A percentile compares a stretch with the other conserved stretches of the same genome.
These are phyloP conservation scores for Drosophila rhopaloa DNA, from an alignment of 1,140 invertebrate genomes.

Conservation along the genomic window DNA sequence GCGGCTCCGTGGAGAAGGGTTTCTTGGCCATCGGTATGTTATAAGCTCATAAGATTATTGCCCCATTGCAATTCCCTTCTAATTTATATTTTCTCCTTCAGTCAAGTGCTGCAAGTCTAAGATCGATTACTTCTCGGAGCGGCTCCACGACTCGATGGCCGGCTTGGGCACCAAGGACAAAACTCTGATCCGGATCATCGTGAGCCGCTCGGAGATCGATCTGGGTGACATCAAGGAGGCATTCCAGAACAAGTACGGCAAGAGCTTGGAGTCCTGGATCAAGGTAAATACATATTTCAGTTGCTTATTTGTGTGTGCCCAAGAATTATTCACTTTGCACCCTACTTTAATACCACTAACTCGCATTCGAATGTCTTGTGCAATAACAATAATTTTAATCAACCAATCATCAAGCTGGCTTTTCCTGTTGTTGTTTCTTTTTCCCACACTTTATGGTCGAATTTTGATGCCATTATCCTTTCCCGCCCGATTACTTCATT, in stretches of 20 bases:
- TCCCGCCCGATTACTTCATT: slow-evolving; percentile 43
- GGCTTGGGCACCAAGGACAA: slow-evolving; percentile 95
- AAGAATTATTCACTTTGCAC: slow-evolving; percentile 4
- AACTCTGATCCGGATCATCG: slow-evolving; percentile 94
- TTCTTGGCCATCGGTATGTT: slow-evolving; percentile 93
- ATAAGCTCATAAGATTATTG: no score
- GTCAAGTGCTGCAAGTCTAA: slow-evolving; percentile 96
- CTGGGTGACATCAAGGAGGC: slow-evolving; percentile 95
- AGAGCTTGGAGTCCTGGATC: slow-evolving; percentile 93
- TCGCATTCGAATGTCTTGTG: slow-evolving; percentile 16
- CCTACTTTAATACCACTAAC: slow-evolving; percentile 25
- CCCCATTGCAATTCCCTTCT: not conserved
- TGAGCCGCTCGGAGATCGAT: slow-evolving; percentile 96
- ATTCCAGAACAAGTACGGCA: slow-evolving; percentile 93
- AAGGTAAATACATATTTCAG: slow-evolving; percentile 87
- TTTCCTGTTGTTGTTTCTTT: slow-evolving; percentile 12
- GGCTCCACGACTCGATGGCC: slow-evolving; percentile 95
- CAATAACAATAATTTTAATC: slow-evolving; percentile 1
- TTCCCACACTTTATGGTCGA: slow-evolving; percentile 2
- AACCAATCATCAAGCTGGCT: slow-evolving; percentile 15
- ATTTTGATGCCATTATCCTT: slow-evolving; percentile 12
- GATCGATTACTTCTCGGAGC: slow-evolving; percentile 96
- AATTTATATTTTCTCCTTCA: slow-evolving; percentile 68
- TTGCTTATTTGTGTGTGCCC: slow-evolving; percentile 4
- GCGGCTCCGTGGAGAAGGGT: slow-evolving; percentile 93